A percentile compares a stretch with the other conserved stretches of the same genome.
phyloP scores from a whole-genome alignment of 64 coral and sea anemone genomes.

The Astreopora myriophthalma region DNA sequence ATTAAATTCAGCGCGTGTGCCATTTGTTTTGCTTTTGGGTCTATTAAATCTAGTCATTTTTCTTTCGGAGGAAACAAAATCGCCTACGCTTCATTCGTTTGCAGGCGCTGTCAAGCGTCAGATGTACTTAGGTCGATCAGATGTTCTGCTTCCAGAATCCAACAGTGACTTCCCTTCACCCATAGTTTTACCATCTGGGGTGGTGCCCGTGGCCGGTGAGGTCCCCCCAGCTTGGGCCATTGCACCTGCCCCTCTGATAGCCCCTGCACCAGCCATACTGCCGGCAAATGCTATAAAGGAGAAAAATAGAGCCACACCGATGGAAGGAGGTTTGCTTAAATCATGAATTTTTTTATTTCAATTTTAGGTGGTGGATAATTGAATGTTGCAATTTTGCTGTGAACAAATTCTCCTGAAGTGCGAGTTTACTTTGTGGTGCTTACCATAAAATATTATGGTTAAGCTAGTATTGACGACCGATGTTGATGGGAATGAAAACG shows the following conservation, averaged over 20 bases:
- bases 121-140: background rate
- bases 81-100: background rate
- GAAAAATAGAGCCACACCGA: slow-evolving; percentile 57
- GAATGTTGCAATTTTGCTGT: background rate
- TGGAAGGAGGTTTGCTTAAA: slow-evolving; percentile 1
- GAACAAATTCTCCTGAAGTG: too few species aligned
- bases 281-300: slow-evolving; percentile 80
- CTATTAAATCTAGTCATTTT: too few species aligned
- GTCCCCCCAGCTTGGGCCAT: slow-evolving; percentile 62
- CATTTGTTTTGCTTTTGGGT: too few species aligned
- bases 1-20: too few species aligned
- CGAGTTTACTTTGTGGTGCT: too few species aligned
- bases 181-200: slow-evolving; percentile 62
- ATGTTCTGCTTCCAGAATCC: background rate
- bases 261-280: slow-evolving; percentile 75
- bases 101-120: background rate
- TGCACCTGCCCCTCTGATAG: slow-evolving; percentile 74
- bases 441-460: too few species aligned
- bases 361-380: background rate
- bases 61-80: too few species aligned
- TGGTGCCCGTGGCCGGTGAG: slow-evolving; percentile 38
- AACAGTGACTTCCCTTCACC: slow-evolving; percentile 59
- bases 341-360: background rate
- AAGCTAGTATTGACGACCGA: too few species aligned
- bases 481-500: too few species aligned